Base-by-base conservation (phyloP, 2,797 vertebrate genomes). In the Hapalemur alaotrensis region DNA sequence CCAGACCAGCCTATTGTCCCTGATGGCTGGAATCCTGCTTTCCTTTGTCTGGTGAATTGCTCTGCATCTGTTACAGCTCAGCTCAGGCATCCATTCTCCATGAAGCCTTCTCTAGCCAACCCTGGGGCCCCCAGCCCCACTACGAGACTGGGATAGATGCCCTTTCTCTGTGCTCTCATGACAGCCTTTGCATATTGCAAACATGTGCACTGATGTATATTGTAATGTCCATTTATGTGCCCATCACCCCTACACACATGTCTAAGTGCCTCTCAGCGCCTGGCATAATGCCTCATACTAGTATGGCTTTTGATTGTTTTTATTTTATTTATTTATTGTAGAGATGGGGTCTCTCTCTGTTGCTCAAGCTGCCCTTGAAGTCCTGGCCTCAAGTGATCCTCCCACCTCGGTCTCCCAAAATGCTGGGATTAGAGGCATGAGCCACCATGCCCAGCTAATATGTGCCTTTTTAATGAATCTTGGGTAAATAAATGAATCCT, bases 1-100 rank as follows among this genome's bases (percentile, higher is more conserved):
- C n/a, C 17, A 28, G 52, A 52, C 38, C 17, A 28, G 14, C 23
- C 25, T 89, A 13, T 78, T 61, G 23, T 79, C 61, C 70, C 32
- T 76, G 5, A 22, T 38, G 48, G 28, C 3, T 18, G 18, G 5
- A 75, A 28, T 17, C 15, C 15, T 32, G 41, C 28, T 97, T 91
- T 94, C 67, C 67, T 91, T 79, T 87, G 28, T 85, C 25, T 67
- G 12, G 50, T 70, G 18, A 76, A 12, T 83, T 82, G 32, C 10
- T 87, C 69, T 84, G 7, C 12, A 22, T 65, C 48, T 85, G 4
- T 48, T 70, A 35, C 20, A 50, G 65, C 79, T 93, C 79, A 28
- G 32, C 28, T 88, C 57, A 41, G 32, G 38, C 38, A 59, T 69
- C 22, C 22, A 23, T 82, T 95, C 70, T 73, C 50, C 5, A 23